Conservation (phyloP, 2,888 invertebrate genomes). For the Glaucopsyche alexis region DNA sequence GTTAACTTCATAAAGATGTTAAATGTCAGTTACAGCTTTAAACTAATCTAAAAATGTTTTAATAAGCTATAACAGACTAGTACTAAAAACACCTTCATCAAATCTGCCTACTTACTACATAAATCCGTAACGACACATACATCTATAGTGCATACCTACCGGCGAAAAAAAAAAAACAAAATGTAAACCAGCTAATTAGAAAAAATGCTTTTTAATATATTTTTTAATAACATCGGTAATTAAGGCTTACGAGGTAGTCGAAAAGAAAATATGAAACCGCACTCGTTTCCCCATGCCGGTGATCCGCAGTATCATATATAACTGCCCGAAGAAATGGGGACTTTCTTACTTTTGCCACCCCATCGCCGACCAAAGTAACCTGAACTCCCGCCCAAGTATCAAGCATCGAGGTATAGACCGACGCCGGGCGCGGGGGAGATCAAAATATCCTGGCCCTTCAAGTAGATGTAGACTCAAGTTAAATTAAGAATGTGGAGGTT, state of each 20-base stretch:
- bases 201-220: conserved; percentile 20
- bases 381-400: conserved; percentile 46
- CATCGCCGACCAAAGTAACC: conserved; percentile 56
- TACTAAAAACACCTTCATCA: neutral
- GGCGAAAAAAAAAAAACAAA: neutral
- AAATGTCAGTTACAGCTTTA: too few relatives aligned
- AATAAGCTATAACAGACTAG: too few relatives aligned
- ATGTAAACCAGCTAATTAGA: conserved; percentile 21
- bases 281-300: conserved; percentile 63
- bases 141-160: neutral
- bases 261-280: conserved; percentile 38
- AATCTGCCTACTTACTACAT: neutral
- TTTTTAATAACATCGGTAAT: conserved; percentile 26
- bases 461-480: conserved; percentile 78
- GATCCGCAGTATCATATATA: conserved; percentile 65
- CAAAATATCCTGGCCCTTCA: conserved; percentile 49
- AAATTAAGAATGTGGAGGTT: conserved; percentile 80
- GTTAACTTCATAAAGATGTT: too few relatives aligned
- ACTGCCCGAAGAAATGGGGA: conserved; percentile 70
- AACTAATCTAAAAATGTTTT: too few relatives aligned
- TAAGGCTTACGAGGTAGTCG: conserved; percentile 24
- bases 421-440: conserved; percentile 40
- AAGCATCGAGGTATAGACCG: conserved; percentile 15
- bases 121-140: neutral
- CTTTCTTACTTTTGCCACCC: conserved; percentile 64